Evolutionary conservation across 1,140 invertebrate species (phyloP).

Genomic region (Hycleus cichorii): DNA sequence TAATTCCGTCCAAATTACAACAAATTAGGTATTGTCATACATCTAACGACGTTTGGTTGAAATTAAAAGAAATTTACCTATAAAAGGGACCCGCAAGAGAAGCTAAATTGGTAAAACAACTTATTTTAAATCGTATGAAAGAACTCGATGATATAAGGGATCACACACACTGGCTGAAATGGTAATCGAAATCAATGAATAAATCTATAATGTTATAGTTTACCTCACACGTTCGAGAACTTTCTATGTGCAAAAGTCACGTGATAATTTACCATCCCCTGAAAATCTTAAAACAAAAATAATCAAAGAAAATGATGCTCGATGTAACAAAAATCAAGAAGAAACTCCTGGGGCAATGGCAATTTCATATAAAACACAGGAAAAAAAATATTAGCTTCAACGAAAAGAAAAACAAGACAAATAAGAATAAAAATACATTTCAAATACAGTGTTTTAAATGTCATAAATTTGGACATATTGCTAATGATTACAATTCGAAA

Average conservation of each 20-base stretch:
- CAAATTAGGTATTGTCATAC: slow-evolving; percentile 18
- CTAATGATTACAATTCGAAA: too few relatives aligned
- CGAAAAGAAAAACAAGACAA: too few relatives aligned
- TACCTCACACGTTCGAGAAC: background rate
- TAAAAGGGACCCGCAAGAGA: slow-evolving; percentile 22
- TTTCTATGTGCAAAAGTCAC: background rate
- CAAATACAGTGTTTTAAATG: too few relatives aligned
- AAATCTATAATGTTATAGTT: background rate
- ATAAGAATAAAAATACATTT: too few relatives aligned
- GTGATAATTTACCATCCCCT: background rate
- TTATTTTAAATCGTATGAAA: slow-evolving; percentile 19
- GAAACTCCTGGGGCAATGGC: too few relatives aligned
- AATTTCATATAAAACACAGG: too few relatives aligned
- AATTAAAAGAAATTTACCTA: slow-evolving; percentile 24
- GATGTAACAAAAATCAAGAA: too few relatives aligned
- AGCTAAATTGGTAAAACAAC: slow-evolving; percentile 16
- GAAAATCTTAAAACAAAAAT: background rate
- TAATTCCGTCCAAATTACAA: background rate
- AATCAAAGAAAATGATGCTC: too few relatives aligned
- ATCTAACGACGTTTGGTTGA: slow-evolving; percentile 27
- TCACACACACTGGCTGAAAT: slow-evolving; percentile 8
- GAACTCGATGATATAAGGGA: slow-evolving; percentile 27
- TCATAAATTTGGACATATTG: too few relatives aligned
- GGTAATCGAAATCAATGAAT: background rate
- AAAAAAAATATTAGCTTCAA: too few relatives aligned